Evolutionary conservation across 2,797 vertebrate genomes (phyloP).

Genomic region (Acipenser transmontanus): DNA sequence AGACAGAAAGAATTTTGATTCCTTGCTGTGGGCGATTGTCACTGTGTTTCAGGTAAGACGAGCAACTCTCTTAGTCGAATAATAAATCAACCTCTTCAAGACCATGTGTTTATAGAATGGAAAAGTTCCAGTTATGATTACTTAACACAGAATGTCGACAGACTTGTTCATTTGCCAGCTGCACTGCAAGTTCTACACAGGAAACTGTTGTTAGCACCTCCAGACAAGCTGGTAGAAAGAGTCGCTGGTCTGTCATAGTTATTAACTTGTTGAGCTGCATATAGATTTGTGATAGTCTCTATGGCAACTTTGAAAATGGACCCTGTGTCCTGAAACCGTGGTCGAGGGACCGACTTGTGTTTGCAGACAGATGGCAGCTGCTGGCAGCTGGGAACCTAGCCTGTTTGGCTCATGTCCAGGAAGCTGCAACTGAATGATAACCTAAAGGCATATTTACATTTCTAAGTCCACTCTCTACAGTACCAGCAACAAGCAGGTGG

Average conservation of each 20-base stretch:
- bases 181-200: not conserved
- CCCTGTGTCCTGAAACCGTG: slow-evolving; percentile 4
- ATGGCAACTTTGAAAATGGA: slow-evolving; percentile 17
- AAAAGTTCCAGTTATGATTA: too few species aligned
- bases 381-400: not conserved
- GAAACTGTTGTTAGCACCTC: slow-evolving; percentile 8
- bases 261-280: slow-evolving; percentile 6
- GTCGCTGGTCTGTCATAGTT: not conserved
- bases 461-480: not conserved
- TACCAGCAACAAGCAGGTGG: not conserved
- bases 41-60: slow-evolving; percentile 85
- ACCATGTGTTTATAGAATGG: too few species aligned
- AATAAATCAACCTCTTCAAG: too few species aligned
- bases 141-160: too few species aligned
- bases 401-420: slow-evolving; percentile 11
- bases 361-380: slow-evolving; percentile 13
- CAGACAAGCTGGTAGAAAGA: slow-evolving; percentile 2
- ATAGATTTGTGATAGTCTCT: slow-evolving; percentile 14
- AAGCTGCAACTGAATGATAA: slow-evolving; percentile 8
- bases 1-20: slow-evolving; percentile 88
- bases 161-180: not conserved
- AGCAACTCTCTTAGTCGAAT: not conserved
- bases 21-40: slow-evolving; percentile 89
- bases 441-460: slow-evolving; percentile 6
- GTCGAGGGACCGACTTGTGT: not conserved